These are phyloP conservation scores for Ataeniobius toweri DNA, from an alignment of 2,797 vertebrate genomes.

Conservation along the genomic window DNA sequence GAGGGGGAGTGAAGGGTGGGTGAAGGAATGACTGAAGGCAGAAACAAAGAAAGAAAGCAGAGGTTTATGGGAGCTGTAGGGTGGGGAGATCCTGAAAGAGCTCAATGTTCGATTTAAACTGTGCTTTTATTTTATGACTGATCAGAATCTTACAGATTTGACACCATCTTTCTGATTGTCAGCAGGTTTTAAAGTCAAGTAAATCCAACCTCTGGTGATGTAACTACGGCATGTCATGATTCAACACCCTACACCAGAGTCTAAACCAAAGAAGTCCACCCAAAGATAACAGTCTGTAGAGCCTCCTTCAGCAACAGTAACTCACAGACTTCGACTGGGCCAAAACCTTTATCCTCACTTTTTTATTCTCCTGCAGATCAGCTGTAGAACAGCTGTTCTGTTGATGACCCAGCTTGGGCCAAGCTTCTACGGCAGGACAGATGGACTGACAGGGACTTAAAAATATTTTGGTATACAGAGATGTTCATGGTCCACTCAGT, in stretches of 20 bases:
- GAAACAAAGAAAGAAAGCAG: neutral
- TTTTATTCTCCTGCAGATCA: no score
- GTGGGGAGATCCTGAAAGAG: slow-evolving; percentile 20
- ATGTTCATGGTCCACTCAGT: no score
- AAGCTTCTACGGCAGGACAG: no score
- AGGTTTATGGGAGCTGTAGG: slow-evolving; percentile 27
- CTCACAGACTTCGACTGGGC: no score
- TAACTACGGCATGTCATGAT: neutral
- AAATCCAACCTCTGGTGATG: neutral
- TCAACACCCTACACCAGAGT: neutral
- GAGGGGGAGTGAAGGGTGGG: slow-evolving; percentile 17
- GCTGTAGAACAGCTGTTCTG: no score
- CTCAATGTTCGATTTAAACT: neutral
- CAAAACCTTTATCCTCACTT: no score
- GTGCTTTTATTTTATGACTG: neutral
- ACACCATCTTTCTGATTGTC: neutral
- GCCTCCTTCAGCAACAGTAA: no score
- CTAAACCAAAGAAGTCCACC: no score
- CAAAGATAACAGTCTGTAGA: no score
- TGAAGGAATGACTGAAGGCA: slow-evolving; percentile 10
- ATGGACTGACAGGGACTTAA: no score
- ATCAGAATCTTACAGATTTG: neutral
- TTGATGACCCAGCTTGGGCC: no score
- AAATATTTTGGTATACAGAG: no score
- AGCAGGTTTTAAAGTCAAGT: neutral